phyloP scores from a whole-genome alignment of 2,113 vertebrate genomes.

The Sinocyclocheilus anophthalmus region DNA sequence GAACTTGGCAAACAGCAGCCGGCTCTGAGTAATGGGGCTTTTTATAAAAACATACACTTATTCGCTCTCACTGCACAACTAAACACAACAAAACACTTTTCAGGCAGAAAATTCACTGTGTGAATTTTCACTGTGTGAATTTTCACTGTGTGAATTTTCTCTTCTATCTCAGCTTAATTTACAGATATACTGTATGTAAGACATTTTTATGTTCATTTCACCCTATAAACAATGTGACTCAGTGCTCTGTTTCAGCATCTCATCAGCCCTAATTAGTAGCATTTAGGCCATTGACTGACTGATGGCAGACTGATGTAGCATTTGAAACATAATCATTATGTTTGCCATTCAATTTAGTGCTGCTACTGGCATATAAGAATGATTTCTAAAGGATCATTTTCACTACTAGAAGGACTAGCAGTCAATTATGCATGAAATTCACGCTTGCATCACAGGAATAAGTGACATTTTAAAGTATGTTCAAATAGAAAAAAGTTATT shows the following conservation, averaged over 20 bases:
- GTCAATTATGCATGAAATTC: background rate
- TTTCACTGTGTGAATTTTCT: background rate
- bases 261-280: background rate
- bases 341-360: background rate
- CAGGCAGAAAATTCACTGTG: background rate
- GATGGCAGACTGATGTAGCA: background rate
- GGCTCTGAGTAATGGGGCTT: background rate
- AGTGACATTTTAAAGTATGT: too few relatives aligned
- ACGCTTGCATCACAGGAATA: too few relatives aligned
- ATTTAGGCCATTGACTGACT: background rate
- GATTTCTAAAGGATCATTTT: background rate
- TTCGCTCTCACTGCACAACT: background rate
- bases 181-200: background rate
- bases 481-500: too few relatives aligned
- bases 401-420: background rate
- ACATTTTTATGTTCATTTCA: background rate
- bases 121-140: too few relatives aligned
- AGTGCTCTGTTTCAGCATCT: background rate
- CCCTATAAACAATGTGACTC: background rate
- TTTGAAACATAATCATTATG: background rate
- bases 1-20: slow-evolving; percentile 19
- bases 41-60: slow-evolving; percentile 11
- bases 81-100: background rate
- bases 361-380: background rate
- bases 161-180: background rate